Conservation (phyloP, 2,888 invertebrate species). For the Dione juno region DNA sequence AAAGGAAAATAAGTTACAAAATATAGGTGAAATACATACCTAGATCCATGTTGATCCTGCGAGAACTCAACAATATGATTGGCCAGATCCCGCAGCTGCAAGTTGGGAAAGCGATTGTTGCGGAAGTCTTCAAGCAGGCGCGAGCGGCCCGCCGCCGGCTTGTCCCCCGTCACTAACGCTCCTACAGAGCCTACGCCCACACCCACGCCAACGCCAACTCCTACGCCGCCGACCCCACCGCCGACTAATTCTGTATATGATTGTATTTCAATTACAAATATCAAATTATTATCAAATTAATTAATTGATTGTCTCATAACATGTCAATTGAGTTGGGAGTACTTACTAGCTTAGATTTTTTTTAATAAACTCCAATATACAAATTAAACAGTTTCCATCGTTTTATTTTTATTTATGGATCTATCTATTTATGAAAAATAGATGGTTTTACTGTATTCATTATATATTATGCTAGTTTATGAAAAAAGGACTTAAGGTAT, state of each 20-base stretch:
- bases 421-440: too few relatives aligned
- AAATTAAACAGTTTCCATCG: too few relatives aligned
- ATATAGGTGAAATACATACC: slow-evolving; percentile 54
- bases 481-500: too few relatives aligned
- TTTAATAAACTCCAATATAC: too few relatives aligned
- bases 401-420: too few relatives aligned
- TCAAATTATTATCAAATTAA: too few relatives aligned
- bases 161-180: slow-evolving; percentile 69
- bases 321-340: too few relatives aligned
- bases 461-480: too few relatives aligned
- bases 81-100: slow-evolving; percentile 95
- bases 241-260: slow-evolving; percentile 65
- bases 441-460: too few relatives aligned
- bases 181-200: slow-evolving; percentile 57
- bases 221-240: slow-evolving; percentile 61
- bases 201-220: slow-evolving; percentile 50
- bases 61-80: slow-evolving; percentile 99
- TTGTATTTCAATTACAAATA: not conserved
- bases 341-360: too few relatives aligned
- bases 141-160: slow-evolving; percentile 89
- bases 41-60: slow-evolving; percentile 99
- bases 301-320: too few relatives aligned
- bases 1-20: not conserved
- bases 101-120: slow-evolving; percentile 93
- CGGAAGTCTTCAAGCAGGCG: slow-evolving; percentile 97